phyloP scores from a whole-genome alignment of 2,888 invertebrate genomes.

The Dorcus parallelipipedus region DNA sequence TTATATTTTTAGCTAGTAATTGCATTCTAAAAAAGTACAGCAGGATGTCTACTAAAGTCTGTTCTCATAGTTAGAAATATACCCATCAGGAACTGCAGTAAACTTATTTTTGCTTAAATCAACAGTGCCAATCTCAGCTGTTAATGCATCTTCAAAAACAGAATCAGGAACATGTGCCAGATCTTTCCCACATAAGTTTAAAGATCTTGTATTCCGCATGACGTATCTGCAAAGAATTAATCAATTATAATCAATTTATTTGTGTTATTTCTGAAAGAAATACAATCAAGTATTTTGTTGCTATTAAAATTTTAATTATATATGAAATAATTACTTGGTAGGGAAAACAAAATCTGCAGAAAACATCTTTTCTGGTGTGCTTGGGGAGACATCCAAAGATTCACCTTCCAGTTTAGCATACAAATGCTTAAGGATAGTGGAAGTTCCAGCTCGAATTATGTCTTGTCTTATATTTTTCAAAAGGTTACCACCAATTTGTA shows the following conservation, averaged over 20 bases:
- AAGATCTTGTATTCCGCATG: constrained; percentile 55
- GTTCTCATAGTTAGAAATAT: constrained; percentile 30
- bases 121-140: constrained; percentile 68
- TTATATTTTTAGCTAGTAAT: constrained; percentile 35
- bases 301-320: not conserved
- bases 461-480: constrained; percentile 78
- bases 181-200: constrained; percentile 63
- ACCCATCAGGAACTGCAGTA: constrained; percentile 65
- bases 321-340: constrained; percentile 37
- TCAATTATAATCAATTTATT: not conserved
- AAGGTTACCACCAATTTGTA: constrained; percentile 84
- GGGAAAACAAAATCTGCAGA: constrained; percentile 25
- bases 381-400: constrained; percentile 15
- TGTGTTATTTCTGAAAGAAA: no score
- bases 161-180: constrained; percentile 65
- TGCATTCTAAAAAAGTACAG: constrained; percentile 12
- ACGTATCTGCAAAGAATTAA: constrained; percentile 48
- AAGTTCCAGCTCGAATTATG: constrained; percentile 80
- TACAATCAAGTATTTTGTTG: not conserved
- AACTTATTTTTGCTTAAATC: constrained; percentile 83
- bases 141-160: constrained; percentile 66
- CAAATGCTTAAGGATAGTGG: constrained; percentile 73
- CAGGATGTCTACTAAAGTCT: no score
- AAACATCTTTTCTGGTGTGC: constrained; percentile 2
- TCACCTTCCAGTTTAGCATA: constrained; percentile 56